Evolutionary conservation across 92 coral and sea anemone species (phyloP).

Genomic region (Epizoanthus stellaris): DNA sequence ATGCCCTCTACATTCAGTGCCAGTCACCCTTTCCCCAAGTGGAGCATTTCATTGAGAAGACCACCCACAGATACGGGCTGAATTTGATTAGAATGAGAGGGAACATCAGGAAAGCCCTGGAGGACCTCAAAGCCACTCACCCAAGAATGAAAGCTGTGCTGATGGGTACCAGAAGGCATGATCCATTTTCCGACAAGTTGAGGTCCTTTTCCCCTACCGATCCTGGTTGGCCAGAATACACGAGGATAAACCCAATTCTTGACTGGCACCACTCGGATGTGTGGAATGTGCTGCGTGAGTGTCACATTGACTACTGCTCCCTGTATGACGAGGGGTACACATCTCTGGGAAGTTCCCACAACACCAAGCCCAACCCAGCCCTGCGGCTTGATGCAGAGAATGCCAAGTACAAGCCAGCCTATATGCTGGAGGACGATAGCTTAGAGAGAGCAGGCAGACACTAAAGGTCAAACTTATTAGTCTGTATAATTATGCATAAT

Average conservation of each 20-base stretch:
- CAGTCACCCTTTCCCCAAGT: slow-evolving; percentile 90
- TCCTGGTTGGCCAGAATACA: slow-evolving; percentile 94
- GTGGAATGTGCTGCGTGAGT: slow-evolving; percentile 86
- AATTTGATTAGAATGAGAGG: slow-evolving; percentile 80
- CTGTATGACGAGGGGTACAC: slow-evolving; percentile 96
- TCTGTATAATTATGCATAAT: too few species aligned
- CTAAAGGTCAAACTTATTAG: slow-evolving; percentile 20
- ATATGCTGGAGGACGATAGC: slow-evolving; percentile 86
- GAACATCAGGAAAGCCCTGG: slow-evolving; percentile 77
- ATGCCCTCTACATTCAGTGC: slow-evolving; percentile 82
- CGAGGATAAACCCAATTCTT: slow-evolving; percentile 94
- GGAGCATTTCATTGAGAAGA: slow-evolving; percentile 85
- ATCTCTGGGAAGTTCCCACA: slow-evolving; percentile 86
- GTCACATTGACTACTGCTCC: slow-evolving; percentile 80
- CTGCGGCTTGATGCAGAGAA: slow-evolving; percentile 64
- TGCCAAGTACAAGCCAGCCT: slow-evolving; percentile 86
- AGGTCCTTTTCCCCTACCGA: slow-evolving; percentile 93
- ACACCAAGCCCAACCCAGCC: slow-evolving; percentile 93
- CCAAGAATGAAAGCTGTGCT: slow-evolving; percentile 85
- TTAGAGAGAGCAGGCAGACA: slow-evolving; percentile 93
- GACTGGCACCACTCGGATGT: slow-evolving; percentile 97
- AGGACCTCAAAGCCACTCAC: slow-evolving; percentile 73
- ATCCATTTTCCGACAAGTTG: slow-evolving; percentile 89
- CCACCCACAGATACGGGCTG: slow-evolving; percentile 71
- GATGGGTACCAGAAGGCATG: slow-evolving; percentile 95